Percentiles rank a stretch among this genome's conserved stretches.
These are phyloP conservation scores for Piscicola geometra DNA, from an alignment of 2,888 invertebrate species.

Conservation along the genomic window DNA sequence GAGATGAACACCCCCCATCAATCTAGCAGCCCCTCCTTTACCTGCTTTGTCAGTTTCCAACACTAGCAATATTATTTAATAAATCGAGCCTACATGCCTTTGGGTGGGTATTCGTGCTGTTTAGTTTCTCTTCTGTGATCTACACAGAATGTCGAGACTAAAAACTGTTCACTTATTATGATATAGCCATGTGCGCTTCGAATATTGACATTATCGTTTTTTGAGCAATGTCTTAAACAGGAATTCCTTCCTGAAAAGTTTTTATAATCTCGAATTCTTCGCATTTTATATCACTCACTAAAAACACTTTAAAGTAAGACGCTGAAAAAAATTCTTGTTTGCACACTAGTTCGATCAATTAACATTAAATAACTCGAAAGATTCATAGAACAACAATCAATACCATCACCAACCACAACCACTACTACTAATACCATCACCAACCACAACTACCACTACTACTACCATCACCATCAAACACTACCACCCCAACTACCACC, in stretches of 20 bases:
- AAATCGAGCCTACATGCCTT: background rate
- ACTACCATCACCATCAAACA: too few species aligned
- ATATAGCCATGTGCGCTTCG: background rate
- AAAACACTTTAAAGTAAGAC: too few species aligned
- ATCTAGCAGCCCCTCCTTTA: background rate
- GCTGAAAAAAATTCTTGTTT: too few species aligned
- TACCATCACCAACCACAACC: background rate
- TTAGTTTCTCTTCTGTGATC: background rate
- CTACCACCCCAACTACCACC: background rate
- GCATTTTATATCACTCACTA: too few species aligned
- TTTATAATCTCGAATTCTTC: too few species aligned
- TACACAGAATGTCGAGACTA: background rate
- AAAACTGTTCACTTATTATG: background rate
- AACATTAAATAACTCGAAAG: too few species aligned
- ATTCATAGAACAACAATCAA: too few species aligned
- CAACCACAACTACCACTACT: too few species aligned
- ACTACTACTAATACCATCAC: background rate
- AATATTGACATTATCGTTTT: background rate
- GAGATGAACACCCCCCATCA: background rate
- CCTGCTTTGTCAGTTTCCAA: slow-evolving; percentile 3
- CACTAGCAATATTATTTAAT: background rate
- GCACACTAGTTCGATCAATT: too few species aligned
- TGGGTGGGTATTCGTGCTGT: background rate
- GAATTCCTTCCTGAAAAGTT: too few species aligned
- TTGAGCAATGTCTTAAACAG: background rate